These are phyloP conservation scores for Empis livida DNA, from an alignment of 2,888 invertebrate genomes.

Conservation along the genomic window DNA sequence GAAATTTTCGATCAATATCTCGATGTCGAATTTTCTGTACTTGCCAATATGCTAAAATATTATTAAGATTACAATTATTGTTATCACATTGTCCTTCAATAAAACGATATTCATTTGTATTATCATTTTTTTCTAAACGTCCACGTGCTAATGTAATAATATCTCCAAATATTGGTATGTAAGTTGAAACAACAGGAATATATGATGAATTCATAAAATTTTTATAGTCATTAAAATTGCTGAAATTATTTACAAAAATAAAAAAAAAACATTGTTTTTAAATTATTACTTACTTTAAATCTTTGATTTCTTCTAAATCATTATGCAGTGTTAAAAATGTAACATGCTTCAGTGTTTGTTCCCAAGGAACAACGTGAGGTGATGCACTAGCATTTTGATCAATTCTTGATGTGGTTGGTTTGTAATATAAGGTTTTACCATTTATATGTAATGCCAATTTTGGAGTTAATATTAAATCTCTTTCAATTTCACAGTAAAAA, in stretches of 20 bases:
- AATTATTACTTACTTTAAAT: slow-evolving; percentile 22
- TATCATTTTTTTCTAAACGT: slow-evolving; percentile 40
- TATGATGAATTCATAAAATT: slow-evolving; percentile 27
- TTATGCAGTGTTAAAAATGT: slow-evolving; percentile 46
- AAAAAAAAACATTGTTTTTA: not conserved
- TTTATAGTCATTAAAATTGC: slow-evolving; percentile 24
- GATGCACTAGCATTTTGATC: too few species aligned
- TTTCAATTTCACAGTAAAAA: slow-evolving; percentile 17
- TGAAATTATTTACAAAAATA: not conserved
- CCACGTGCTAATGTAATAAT: slow-evolving; percentile 52
- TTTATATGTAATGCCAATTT: slow-evolving; percentile 22
- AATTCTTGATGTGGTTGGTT: slow-evolving; percentile 8
- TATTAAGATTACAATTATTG: slow-evolving; percentile 19
- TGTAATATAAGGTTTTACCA: slow-evolving; percentile 30
- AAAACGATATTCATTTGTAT: slow-evolving; percentile 41
- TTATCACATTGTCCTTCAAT: slow-evolving; percentile 34
- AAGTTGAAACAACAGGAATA: slow-evolving; percentile 12
- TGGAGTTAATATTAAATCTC: slow-evolving; percentile 32
- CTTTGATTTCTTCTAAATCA: slow-evolving; percentile 21
- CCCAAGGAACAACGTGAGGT: slow-evolving; percentile 42
- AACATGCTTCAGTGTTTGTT: slow-evolving; percentile 53
- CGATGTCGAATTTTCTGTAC: slow-evolving; percentile 55
- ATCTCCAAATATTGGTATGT: slow-evolving; percentile 45
- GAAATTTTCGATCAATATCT: slow-evolving; percentile 38
- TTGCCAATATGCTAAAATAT: slow-evolving; percentile 51